Evolutionary conservation across 2,888 invertebrate species (phyloP), one percentile per base, ranked within the genome.

Genomic region (Eilema sororculum): DNA sequence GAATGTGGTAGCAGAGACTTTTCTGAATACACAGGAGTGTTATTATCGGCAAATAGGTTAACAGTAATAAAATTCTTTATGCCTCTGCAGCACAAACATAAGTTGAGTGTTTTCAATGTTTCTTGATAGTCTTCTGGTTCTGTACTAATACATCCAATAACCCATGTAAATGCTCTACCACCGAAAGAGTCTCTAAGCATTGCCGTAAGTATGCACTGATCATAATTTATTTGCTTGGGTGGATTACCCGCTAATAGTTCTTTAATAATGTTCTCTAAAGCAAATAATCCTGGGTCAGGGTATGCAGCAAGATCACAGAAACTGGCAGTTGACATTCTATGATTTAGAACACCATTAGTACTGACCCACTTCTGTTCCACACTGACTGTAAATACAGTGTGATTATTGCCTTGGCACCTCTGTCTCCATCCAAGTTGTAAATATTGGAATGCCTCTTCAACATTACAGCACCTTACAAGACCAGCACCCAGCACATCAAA

Each of bases 101-200:
- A 95, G 79, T 97, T 97, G 63, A 97, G 88, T 77, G 97, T 97
- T 84, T 97, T 97, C 37, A 97, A 89, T 5, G 97, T 97, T 84
- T 97, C 97, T 77, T 96, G 96, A 73, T 96, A 95, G 88, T 97
- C 96, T 76, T 96, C 95, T 73, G 97, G 96, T 74, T 97, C 94
- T 20, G 97, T 97, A 58, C 97, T 97, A n/a, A 97, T 95, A 80
- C 97, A 97, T 68, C 97, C 96, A 71, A 97, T 96, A 2, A 97
- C 94, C 90, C 97, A 92, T 3, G 97, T 97, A 84, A 97, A 97
- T 3, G 97, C 97, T 83, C 97, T 95, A 0, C 97, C 97, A 16
- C 97, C 97, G 91, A 97, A 97, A 1, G 97, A 97, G 86, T 97
- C 97, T 89, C 97, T 96, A 0, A 97, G 88, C 89, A 97, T 95